Evolutionary conservation across 30 jellyfish, hydroid and myxozoan species (phyloP), one percentile per base, ranked within the genome.

Genomic region (Phacellophora camtschatica): DNA sequence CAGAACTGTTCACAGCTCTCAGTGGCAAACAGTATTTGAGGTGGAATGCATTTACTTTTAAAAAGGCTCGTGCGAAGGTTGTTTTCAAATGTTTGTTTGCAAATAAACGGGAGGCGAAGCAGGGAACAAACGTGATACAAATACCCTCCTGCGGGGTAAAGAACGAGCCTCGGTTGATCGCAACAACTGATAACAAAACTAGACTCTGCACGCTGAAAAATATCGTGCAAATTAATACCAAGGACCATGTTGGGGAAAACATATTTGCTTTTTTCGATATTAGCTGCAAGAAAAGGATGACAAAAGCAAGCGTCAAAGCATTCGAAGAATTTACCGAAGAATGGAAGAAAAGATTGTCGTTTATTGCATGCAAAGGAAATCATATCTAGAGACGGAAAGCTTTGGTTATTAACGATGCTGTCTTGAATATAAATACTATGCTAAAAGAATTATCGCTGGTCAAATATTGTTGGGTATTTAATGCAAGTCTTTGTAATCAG

Each of bases 131-230:
- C 74, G 31, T 36, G 74, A 29, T 25, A n/a, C n/a, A n/a, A n/a
- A n/a, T n/a, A n/a, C n/a, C n/a, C n/a, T 36, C 86, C 66, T 56
- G 58, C 53, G 55, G 86, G 74, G 13, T 18, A 1, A 20, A 64
- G 22, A 73, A 74, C 51, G 53, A 50, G 74, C 50, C 6, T 10
- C 25, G 86, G 86, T 73, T 53, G 74, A 73, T 74, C 86, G 53
- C 51, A 54, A 56, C 49, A 18, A 43, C 66, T 24, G 65, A 73
- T 53, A 54, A 61, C 86, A 53, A 43, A 53, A 73, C 51, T 39
- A 73, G 39, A 73, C 86, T 5, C 66, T 39, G 71, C 20, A n/a
- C 32, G 74, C 53, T 73, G 31, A 74, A 23, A 50, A 74, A 25
- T 53, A 23, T n/a, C 53, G 43, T 42, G 86, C 67, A 16, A 73